Conservation (phyloP, 2,113 vertebrate species). For the Rana temporaria region DNA sequence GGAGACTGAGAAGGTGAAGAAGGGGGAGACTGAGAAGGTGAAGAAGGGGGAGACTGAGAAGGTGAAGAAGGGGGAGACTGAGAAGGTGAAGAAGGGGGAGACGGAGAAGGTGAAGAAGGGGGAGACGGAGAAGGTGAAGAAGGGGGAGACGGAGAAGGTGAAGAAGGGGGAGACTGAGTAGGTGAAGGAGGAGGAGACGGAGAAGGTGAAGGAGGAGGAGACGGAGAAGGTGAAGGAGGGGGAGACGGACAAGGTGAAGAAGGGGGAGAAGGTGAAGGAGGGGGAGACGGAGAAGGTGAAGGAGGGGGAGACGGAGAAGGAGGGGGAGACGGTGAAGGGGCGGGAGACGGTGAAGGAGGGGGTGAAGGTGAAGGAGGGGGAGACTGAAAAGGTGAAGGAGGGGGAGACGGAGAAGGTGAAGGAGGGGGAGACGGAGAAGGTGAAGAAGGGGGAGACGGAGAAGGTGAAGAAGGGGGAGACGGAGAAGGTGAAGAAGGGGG, state of each 20-base stretch:
- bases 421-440: neutral
- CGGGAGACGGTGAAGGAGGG: neutral
- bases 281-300: neutral
- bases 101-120: too few species aligned
- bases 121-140: too few species aligned
- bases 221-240: neutral
- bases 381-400: neutral
- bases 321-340: neutral
- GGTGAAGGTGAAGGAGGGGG: neutral
- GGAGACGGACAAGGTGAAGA: neutral
- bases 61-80: too few species aligned
- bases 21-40: too few species aligned
- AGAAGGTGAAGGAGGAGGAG: neutral
- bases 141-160: too few species aligned
- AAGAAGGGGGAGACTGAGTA: too few species aligned
- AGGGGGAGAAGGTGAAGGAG: neutral
- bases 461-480: too few species aligned
- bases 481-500: too few species aligned
- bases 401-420: neutral
- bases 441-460: too few species aligned
- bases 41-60: too few species aligned
- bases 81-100: too few species aligned
- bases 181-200: neutral
- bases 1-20: too few species aligned
- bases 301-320: neutral